These are phyloP conservation scores for Lathronympha strigana DNA, from an alignment of 2,888 invertebrate genomes.

Conservation along the genomic window DNA sequence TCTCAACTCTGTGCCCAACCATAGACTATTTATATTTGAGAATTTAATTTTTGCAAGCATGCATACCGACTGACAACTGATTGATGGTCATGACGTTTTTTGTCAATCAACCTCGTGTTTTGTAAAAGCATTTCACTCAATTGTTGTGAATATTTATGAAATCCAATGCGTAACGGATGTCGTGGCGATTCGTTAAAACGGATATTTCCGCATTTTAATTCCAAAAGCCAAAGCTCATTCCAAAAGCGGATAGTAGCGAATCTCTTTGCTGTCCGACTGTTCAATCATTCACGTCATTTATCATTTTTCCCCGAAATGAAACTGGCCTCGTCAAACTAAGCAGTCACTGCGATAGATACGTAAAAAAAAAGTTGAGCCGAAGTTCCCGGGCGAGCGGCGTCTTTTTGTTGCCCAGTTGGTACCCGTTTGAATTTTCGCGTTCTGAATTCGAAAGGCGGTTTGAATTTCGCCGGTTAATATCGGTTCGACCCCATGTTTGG, in stretches of 20 bases:
- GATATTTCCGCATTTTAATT: conserved; percentile 68
- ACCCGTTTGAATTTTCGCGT: conserved; percentile 61
- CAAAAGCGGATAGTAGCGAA: conserved; percentile 62
- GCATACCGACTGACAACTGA: conserved; percentile 69
- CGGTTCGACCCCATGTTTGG: conserved; percentile 70
- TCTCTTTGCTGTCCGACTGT: conserved; percentile 71
- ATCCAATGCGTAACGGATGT: conserved; percentile 59
- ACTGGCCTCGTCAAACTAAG: conserved; percentile 75
- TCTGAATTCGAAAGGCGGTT: conserved; percentile 59
- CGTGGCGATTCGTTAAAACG: conserved; percentile 67
- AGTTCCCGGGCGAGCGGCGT: conserved; percentile 64
- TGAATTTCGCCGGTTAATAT: conserved; percentile 67
- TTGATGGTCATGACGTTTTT: conserved; percentile 73
- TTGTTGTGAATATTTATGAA: conserved; percentile 79
- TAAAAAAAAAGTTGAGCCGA: conserved; percentile 65
- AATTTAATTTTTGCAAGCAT: conserved; percentile 51
- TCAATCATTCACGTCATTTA: conserved; percentile 82
- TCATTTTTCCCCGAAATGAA: conserved; percentile 75
- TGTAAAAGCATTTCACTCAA: conserved; percentile 71
- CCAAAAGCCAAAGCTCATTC: conserved; percentile 54
- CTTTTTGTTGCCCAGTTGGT: conserved; percentile 77
- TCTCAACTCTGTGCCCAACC: conserved; percentile 48
- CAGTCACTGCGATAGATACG: conserved; percentile 68
- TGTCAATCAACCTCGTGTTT: conserved; percentile 73
- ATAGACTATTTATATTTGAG: conserved; percentile 42